Base-by-base conservation (phyloP, 2,888 invertebrate species). In the Epsilonema sp. region DNA sequence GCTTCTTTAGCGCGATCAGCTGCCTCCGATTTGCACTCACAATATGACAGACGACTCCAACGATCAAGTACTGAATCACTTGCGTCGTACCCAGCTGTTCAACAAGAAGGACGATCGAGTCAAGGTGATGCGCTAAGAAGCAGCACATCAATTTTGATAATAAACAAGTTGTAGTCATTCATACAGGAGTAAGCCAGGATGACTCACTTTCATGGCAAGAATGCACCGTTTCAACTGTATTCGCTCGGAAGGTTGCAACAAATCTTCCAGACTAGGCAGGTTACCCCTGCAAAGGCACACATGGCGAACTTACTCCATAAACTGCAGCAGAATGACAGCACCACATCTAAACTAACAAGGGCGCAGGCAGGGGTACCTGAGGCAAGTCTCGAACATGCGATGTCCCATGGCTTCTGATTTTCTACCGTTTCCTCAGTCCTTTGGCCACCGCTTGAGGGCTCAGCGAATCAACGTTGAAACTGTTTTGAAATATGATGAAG, bases 1-100 rank as follows among this genome's bases (percentile, higher is more conserved):
- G 13, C 26, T 19, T 13, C 37, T 56, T 49, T 26, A 59, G 53
- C 53, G 60, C 19, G 55, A 59, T 19, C 36, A 79, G 0, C 71
- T 97, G 52, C 97, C 97, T 1, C 97, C 97, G 0, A 79, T 99
- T 48, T 97, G 94, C 43, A 99, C 97, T 0, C 97, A 99, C 63
- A 99, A 99, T 66, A 79, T 99, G 46, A 76, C 82, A 2, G 79
- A 82, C 60, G 85, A 85, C 66, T 76, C 76, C 73, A 78, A 78
- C 55, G 87, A 94, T 67, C 87, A 87, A 0, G 87, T 94, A 0
- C 69, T 99, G 46, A 78, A 75, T 56, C 72, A 82, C 0, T 77
- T 97, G 26, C 74, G 97, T 26, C 76, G 89, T 51, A 92, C 92
- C 62, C 78, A 86, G 57, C 72, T 97, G 3, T 94, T 99, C 67